Evolutionary conservation across 2,113 vertebrate species (phyloP), one percentile per base, ranked within the genome.

Genomic region (Caretta caretta): DNA sequence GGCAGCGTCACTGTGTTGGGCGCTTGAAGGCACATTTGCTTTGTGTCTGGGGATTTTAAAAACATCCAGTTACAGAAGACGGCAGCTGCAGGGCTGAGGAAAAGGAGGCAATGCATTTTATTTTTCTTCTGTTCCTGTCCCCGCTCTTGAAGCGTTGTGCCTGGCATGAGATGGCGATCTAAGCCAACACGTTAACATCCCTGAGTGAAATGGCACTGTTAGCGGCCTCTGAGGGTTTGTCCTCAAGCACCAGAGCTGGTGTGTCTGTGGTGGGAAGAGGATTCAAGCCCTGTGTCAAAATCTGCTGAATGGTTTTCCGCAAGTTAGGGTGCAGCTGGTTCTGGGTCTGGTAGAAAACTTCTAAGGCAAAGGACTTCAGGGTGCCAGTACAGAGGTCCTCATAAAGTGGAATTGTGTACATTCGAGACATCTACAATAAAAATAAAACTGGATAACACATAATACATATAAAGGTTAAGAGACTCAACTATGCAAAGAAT

Each of bases 351-450:
- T 98, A 99, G 98, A 99, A 99, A 90, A 99, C 98, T 97, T 99
- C 99, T 97, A 99, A 98, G 24, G 99, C 99, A 79, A 99, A 98
- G 88, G 99, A 98, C 98, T 99, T 99, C 98, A 99, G 98, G 90
- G 99, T 98, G 17, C 99, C 99, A 2, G 99, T 98, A 93, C 99
- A 99, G 97, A 99, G 99, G 98, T 99, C 99, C 96, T 99, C 99
- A 0, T 99, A 99, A 89, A 99, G 98, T 2, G 99, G 99, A 97
- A 99, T 99, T 1, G 99, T 99, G 98, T 99, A 99, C 99, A 99
- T 99, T 95, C 99, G 98, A 29, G 99, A 99, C 83, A 99, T 99
- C 99, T 99, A 98, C 1, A 50, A 93, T 31, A 7, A 88, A 84
- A 97, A 50, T 48, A 88, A 88, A 87, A 93, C 35, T 57, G 59